A percentile compares a stretch with the other conserved stretches of the same genome.
Conservation (phyloP, 2,797 vertebrate species). For the Melanotaenia nigrans region DNA sequence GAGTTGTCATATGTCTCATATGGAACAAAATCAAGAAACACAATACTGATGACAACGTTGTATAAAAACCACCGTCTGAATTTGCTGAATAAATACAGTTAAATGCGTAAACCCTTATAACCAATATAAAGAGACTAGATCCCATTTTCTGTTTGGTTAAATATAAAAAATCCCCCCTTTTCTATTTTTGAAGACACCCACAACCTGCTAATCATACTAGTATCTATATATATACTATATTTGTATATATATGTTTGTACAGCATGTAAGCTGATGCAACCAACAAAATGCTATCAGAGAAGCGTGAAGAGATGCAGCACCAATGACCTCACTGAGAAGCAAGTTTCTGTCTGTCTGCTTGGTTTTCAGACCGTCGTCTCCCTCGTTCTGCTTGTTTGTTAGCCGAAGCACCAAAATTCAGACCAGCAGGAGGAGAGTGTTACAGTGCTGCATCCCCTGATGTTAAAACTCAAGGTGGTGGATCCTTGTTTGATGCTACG, state of each 20-base stretch:
- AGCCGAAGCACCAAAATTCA: conserved; percentile 48
- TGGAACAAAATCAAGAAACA: conserved; percentile 57
- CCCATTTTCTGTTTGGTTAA: conserved; percentile 59
- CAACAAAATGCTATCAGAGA: conserved; percentile 13
- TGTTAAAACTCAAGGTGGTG: conserved; percentile 25
- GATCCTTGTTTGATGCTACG: conserved; percentile 34
- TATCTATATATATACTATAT: not conserved
- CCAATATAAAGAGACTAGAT: conserved; percentile 68
- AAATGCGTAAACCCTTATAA: conserved; percentile 61
- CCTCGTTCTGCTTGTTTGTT: conserved; percentile 21
- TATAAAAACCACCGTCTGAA: conserved; percentile 50
- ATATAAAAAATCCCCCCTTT: conserved; percentile 32
- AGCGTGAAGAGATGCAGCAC: conserved; percentile 50
- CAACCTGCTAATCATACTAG: conserved; percentile 20
- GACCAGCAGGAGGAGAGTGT: conserved; percentile 17
- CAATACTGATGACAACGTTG: conserved; percentile 72
- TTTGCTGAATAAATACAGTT: conserved; percentile 70
- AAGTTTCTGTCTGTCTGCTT: conserved; percentile 9
- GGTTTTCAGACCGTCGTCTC: conserved; percentile 13
- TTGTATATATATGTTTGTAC: not conserved
- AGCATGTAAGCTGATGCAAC: conserved; percentile 11
- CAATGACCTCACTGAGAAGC: conserved; percentile 33
- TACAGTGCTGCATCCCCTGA: conserved; percentile 15
- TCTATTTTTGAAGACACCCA: conserved; percentile 24
- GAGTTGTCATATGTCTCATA: conserved; percentile 47